Evolutionary conservation across 2,888 invertebrate species (phyloP).

Genomic region (Plebejus argus): DNA sequence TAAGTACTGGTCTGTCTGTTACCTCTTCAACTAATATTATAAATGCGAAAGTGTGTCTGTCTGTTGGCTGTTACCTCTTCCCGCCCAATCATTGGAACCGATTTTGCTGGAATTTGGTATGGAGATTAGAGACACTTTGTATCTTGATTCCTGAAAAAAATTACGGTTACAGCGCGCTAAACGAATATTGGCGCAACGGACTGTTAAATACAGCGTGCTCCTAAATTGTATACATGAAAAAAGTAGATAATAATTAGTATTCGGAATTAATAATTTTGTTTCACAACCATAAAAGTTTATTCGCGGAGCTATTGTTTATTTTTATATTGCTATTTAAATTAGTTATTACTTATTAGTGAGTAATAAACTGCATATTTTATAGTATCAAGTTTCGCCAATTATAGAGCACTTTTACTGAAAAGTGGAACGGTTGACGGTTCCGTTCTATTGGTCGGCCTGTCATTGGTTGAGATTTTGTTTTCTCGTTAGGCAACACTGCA

Average conservation of each 20-base stretch:
- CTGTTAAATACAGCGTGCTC: background rate
- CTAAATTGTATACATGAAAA: background rate
- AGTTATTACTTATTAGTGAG: background rate
- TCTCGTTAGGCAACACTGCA: slow-evolving; percentile 39
- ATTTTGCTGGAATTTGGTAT: too few relatives aligned
- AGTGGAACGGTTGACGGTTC: slow-evolving; percentile 56
- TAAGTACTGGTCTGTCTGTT: too few relatives aligned
- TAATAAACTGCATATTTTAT: background rate
- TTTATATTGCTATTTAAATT: background rate
- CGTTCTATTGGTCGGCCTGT: slow-evolving; percentile 49
- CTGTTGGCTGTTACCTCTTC: too few relatives aligned
- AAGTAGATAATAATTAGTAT: background rate
- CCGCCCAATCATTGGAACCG: too few relatives aligned
- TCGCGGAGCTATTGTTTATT: background rate
- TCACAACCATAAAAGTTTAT: background rate
- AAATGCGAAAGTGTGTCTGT: too few relatives aligned
- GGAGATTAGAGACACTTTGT: too few relatives aligned
- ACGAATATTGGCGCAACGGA: too few relatives aligned
- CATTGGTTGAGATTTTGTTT: slow-evolving; percentile 50
- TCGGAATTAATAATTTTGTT: too few relatives aligned
- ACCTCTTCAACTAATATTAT: too few relatives aligned
- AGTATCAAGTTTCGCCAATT: slow-evolving; percentile 45
- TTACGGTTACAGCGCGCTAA: too few relatives aligned
- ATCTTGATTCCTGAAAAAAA: too few relatives aligned
- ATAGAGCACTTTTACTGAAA: slow-evolving; percentile 62